These are phyloP conservation scores for Drosophila chauvacae DNA, from an alignment of 1,140 invertebrate species.

Conservation along the genomic window DNA sequence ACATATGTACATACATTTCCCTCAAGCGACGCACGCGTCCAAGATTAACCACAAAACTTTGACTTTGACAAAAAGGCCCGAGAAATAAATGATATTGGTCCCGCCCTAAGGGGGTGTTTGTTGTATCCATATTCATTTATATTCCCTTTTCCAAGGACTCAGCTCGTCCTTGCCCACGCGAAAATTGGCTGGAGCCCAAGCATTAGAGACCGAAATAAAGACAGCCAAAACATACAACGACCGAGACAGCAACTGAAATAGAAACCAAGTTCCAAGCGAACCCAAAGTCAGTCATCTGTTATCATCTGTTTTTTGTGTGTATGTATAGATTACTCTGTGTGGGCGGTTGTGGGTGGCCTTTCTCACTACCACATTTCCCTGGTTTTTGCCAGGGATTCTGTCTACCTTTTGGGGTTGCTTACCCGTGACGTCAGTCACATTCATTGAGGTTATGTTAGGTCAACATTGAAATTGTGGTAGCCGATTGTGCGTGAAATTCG, in stretches of 20 bases:
- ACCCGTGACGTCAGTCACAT: constrained; percentile 36
- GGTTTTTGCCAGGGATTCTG: constrained; percentile 16
- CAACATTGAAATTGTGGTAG: constrained; percentile 3
- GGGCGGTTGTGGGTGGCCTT: constrained; percentile 2
- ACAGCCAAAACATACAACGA: neutral
- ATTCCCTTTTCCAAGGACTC: constrained; percentile 3
- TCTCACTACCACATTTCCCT: neutral
- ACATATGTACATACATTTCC: neutral
- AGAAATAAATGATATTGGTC: constrained; percentile 22
- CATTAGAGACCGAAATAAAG: neutral
- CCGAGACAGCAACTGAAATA: neutral
- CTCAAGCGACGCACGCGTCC: neutral
- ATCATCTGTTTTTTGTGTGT: constrained; percentile 21
- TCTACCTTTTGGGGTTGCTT: constrained; percentile 30
- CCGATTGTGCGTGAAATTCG: neutral
- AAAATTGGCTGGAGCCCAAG: constrained; percentile 44
- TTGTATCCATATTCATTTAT: constrained; percentile 8
- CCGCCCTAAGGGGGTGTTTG: constrained; percentile 3
- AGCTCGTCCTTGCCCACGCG: constrained; percentile 60
- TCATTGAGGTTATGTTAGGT: constrained; percentile 35
- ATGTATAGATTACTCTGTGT: constrained; percentile 18
- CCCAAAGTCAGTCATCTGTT: constrained; percentile 17
- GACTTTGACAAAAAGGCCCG: constrained; percentile 11
- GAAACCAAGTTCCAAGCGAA: constrained; percentile 1
- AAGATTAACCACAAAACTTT: constrained; percentile 28